Percentiles rank a stretch among this genome's conserved stretches.
Conservation (phyloP, 2,797 vertebrate species). For the Cephalopachus bancanus region DNA sequence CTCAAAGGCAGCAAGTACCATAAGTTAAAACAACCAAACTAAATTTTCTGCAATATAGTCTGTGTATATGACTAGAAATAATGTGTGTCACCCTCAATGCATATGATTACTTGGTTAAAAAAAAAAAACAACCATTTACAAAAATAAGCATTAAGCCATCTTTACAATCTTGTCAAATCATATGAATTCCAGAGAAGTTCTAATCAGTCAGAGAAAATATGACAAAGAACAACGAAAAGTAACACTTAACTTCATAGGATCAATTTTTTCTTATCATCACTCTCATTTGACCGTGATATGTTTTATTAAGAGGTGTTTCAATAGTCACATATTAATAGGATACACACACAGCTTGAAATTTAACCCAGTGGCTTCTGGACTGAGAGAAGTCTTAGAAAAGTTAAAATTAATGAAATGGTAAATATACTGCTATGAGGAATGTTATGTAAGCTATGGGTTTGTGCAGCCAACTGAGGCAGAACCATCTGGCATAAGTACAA, state of each 20-base stretch:
- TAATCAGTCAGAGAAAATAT: not conserved
- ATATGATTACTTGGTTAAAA: conserved; percentile 56
- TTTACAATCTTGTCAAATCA: conserved; percentile 34
- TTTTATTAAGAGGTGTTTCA: conserved; percentile 54
- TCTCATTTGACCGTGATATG: conserved; percentile 4
- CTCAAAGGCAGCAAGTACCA: conserved; percentile 54
- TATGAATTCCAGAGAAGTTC: conserved; percentile 34
- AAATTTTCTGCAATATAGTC: conserved; percentile 40
- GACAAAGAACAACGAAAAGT: not conserved
- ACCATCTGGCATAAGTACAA: conserved; percentile 83
- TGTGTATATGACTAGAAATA: not conserved
- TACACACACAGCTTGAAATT: conserved; percentile 66
- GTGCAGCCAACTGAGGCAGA: conserved; percentile 77
- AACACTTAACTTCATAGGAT: not conserved
- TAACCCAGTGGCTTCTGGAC: conserved; percentile 82
- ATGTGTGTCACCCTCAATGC: not conserved
- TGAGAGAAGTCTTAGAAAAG: conserved; percentile 83
- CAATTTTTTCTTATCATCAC: not conserved
- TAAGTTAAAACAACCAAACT: conserved; percentile 16
- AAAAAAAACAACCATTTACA: conserved; percentile 27
- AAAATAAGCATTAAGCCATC: not conserved
- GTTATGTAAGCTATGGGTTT: conserved; percentile 78
- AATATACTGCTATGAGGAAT: conserved; percentile 80
- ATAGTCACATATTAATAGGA: conserved; percentile 31
- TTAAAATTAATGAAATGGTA: conserved; percentile 88